A percentile compares a stretch with the other conserved stretches of the same genome.
Evolutionary conservation across 2,888 invertebrate genomes (phyloP).

Genomic region (Frankliniella intonsa): DNA sequence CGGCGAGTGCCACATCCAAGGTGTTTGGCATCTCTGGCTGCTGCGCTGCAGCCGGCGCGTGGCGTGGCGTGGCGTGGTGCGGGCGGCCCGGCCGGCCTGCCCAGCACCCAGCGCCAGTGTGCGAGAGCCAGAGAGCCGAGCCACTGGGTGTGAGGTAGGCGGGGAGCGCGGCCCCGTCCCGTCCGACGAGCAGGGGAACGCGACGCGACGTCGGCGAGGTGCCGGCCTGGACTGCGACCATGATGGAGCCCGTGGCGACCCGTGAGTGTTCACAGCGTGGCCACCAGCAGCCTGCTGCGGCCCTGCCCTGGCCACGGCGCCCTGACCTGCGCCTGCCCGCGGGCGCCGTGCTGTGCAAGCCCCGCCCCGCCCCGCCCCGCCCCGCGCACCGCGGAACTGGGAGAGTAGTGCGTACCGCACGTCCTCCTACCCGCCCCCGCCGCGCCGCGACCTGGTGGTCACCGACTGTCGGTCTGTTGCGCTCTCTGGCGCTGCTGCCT

Average conservation of each 20-base stretch:
- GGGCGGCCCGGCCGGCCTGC: background rate
- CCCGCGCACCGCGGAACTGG: too few relatives aligned
- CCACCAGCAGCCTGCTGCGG: background rate
- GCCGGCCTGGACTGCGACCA: background rate
- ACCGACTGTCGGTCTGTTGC: too few relatives aligned
- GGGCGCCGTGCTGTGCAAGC: too few relatives aligned
- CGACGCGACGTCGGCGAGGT: background rate
- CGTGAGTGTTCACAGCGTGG: background rate
- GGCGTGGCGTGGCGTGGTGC: background rate
- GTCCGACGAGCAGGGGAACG: background rate
- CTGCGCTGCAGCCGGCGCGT: background rate
- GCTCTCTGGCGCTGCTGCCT: too few relatives aligned
- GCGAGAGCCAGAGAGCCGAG: background rate
- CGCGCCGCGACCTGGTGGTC: too few relatives aligned
- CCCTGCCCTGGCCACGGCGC: too few relatives aligned
- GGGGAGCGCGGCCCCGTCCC: background rate
- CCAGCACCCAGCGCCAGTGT: background rate
- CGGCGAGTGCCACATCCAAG: background rate
- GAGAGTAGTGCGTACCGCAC: too few relatives aligned
- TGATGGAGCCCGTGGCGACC: slow-evolving; percentile 1
- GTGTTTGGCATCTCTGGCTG: background rate
- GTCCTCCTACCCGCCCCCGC: too few relatives aligned
- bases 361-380: too few relatives aligned
- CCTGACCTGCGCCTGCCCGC: too few relatives aligned
- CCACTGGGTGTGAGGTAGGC: background rate